Evolutionary conservation across 2,888 invertebrate genomes (phyloP), one percentile per base, ranked within the genome.

Genomic region (Argyresthia albistria): DNA sequence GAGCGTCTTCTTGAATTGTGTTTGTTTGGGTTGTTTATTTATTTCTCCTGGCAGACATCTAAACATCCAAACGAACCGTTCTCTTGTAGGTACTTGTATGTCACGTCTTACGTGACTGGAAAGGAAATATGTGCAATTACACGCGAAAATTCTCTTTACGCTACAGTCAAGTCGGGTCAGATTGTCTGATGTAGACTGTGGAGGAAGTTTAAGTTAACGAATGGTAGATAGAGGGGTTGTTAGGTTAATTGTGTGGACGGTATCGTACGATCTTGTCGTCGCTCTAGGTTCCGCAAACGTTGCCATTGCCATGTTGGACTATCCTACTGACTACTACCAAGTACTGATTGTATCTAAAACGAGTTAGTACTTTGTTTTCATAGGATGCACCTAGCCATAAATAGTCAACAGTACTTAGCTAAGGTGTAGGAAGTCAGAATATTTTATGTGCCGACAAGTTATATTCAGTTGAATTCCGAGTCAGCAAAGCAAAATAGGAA

Each of bases 231-330:
- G 59, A 58, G 56, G 65, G 66, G 70, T 76, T 70, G 72, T 71
- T 70, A 72, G 71, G 75, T 73, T 78, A 77, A 77, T 77, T 76
- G 75, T 69, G 66, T 61, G 55, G 63, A 56, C 59, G 58, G 65
- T 66, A 65, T 65, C 57, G 56, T 58, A 51, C 53, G 52, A 55
- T 55, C 55, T 54, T 55, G 35, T 9, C 16, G 45, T 39, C 15
- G 15, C 25, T 25, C 25, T 6, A 25, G 11, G 10, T 15, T 59
- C 63, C 51, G 63, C 59, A 60, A 63, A 63, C 63, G 63, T 63
- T 42, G 51, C 39, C 46, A 47, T 47, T 46, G 12, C 42, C 43
- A 42, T 16, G 50, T 50, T 50, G 39, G 25, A 25, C 25, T 25
- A 25, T 25, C 25, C 25, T 6, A 25, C 25, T 25, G 25, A 25